Percentiles rank a stretch among this genome's conserved stretches.
Conservation (phyloP, 2,888 invertebrate species). For the Torymus texanus region DNA sequence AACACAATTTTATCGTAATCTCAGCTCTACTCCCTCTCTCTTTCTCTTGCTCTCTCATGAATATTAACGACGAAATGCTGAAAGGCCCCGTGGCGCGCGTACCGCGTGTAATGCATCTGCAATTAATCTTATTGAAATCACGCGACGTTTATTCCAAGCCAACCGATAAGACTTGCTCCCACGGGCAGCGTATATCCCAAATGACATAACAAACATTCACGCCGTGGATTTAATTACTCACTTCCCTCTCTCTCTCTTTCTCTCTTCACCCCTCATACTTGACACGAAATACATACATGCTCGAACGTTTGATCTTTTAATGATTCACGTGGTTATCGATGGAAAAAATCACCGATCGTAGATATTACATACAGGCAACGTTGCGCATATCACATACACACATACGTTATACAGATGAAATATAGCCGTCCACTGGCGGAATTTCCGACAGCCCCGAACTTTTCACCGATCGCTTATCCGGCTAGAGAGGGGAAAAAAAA, state of each 20-base stretch:
- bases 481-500: too few relatives aligned
- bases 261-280: neutral
- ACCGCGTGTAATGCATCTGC: slow-evolving; percentile 17
- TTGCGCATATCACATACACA: too few relatives aligned
- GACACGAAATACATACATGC: too few relatives aligned
- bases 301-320: too few relatives aligned
- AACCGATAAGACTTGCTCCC: neutral
- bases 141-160: slow-evolving; percentile 10
- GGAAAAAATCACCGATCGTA: too few relatives aligned
- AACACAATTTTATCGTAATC: slow-evolving; percentile 8
- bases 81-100: neutral
- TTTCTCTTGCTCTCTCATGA: neutral
- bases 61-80: slow-evolving; percentile 19
- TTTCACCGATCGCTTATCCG: too few relatives aligned
- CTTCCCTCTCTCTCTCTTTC: neutral
- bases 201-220: neutral
- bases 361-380: too few relatives aligned
- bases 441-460: neutral
- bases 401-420: neutral
- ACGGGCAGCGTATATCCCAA: neutral
- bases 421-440: neutral
- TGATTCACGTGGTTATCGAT: too few relatives aligned
- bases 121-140: slow-evolving; percentile 32
- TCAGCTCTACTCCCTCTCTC: neutral
- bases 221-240: slow-evolving; percentile 23